Conservation (phyloP, 2,113 vertebrate species). For the Sminthopsis crassicaudata region DNA sequence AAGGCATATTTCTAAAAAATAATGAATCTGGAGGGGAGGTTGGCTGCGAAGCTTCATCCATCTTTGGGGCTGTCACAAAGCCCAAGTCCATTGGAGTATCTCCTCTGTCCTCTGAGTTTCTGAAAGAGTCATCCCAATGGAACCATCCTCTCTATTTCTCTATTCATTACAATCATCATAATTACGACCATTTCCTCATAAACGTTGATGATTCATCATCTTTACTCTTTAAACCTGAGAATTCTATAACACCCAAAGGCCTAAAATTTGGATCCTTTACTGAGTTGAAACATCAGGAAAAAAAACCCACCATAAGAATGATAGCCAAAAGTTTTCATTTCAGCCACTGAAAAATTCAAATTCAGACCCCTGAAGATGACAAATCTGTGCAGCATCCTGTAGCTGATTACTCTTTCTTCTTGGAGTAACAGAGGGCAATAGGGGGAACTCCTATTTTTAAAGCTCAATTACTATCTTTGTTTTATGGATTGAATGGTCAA, state of each 20-base stretch:
- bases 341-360: slow-evolving; percentile 17
- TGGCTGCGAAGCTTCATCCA: slow-evolving; percentile 61
- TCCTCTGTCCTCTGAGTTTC: slow-evolving; percentile 23
- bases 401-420: not conserved
- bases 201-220: slow-evolving; percentile 74
- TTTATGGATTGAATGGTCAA: not conserved
- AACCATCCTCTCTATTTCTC: slow-evolving; percentile 35
- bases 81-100: slow-evolving; percentile 43
- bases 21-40: slow-evolving; percentile 61
- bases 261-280: slow-evolving; percentile 49
- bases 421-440: not conserved
- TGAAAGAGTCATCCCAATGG: slow-evolving; percentile 46
- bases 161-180: slow-evolving; percentile 73
- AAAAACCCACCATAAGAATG: slow-evolving; percentile 36
- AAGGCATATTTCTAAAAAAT: slow-evolving; percentile 52
- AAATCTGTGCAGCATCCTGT: not conserved
- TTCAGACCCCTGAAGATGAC: slow-evolving; percentile 27
- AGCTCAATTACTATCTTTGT: not conserved
- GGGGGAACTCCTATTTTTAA: not conserved
- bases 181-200: slow-evolving; percentile 69
- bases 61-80: slow-evolving; percentile 55
- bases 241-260: slow-evolving; percentile 67
- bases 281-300: slow-evolving; percentile 32
- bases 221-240: slow-evolving; percentile 67
- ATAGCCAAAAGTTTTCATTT: slow-evolving; percentile 57